phyloP scores from a whole-genome alignment of 2,113 vertebrate species.

The Montifringilla adamsi region DNA sequence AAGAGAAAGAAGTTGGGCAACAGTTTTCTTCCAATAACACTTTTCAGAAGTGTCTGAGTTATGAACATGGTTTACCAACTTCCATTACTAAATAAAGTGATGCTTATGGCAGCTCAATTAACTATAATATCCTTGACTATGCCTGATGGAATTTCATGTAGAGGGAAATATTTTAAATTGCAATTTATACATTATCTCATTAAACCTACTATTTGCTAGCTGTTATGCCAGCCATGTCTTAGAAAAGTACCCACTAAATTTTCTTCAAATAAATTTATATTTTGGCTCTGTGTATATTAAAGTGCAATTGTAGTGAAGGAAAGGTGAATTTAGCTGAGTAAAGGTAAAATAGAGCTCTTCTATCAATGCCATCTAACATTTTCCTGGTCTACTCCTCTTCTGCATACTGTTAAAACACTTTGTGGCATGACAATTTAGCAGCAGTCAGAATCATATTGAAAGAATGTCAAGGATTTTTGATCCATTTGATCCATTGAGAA shows the following conservation, averaged over 20 bases:
- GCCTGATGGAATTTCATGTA: not conserved
- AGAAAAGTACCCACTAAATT: not conserved
- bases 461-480: not conserved
- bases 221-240: not conserved
- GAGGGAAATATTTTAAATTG: not conserved
- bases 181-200: not conserved
- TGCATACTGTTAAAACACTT: not conserved
- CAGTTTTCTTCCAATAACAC: not conserved
- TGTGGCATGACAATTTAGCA: not conserved
- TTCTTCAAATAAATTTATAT: not conserved
- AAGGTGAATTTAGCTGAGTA: not conserved
- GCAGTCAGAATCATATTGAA: not conserved
- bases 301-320: not conserved
- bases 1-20: not conserved
- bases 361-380: not conserved
- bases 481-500: not conserved
- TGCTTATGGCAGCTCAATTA: not conserved
- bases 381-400: not conserved
- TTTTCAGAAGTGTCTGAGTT: not conserved
- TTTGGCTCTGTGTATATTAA: not conserved
- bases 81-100: not conserved
- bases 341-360: not conserved
- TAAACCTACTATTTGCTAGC: not conserved
- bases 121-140: not conserved
- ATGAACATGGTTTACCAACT: not conserved